Evolutionary conservation across 2,888 invertebrate genomes (phyloP).

Genomic region (Drosophila histrio): DNA sequence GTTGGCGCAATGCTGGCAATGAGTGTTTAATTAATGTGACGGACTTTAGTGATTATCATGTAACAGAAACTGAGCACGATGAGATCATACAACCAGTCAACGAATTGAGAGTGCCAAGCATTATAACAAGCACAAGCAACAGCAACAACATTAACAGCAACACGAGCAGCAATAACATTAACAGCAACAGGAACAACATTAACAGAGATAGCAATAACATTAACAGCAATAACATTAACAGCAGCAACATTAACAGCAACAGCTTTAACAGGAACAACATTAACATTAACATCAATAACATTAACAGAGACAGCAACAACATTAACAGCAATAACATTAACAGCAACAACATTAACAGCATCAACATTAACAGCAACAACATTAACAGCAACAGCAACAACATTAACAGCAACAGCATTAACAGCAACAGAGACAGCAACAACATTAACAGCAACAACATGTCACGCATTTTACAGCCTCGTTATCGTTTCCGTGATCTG

Average conservation of each 20-base stretch:
- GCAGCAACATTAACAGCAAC: conserved; percentile 48
- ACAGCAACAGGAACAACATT: conserved; percentile 36
- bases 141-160: conserved; percentile 18
- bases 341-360: conserved; percentile 40
- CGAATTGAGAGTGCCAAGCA: conserved; percentile 56
- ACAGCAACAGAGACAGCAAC: conserved; percentile 34
- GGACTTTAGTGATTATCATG: conserved; percentile 73
- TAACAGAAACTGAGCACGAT: conserved; percentile 30
- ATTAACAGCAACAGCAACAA: conserved; percentile 35
- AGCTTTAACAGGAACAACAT: conserved; percentile 48
- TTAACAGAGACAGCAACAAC: conserved; percentile 36
- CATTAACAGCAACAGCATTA: conserved; percentile 36
- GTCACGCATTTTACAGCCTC: conserved; percentile 85
- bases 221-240: conserved; percentile 39
- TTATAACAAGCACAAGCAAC: conserved; percentile 46
- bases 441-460: conserved; percentile 59
- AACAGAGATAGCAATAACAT: conserved; percentile 36
- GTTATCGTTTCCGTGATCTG: conserved; percentile 91
- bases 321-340: conserved; percentile 34
- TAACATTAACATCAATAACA: conserved; percentile 17
- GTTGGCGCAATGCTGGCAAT: conserved; percentile 39
- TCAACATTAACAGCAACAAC: conserved; percentile 15
- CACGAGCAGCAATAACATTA: conserved; percentile 12
- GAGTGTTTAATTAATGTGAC: conserved; percentile 82
- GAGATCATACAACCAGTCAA: conserved; percentile 30